Base-by-base conservation (phyloP, 2,113 vertebrate genomes). In the Scartelaos histophorus region DNA sequence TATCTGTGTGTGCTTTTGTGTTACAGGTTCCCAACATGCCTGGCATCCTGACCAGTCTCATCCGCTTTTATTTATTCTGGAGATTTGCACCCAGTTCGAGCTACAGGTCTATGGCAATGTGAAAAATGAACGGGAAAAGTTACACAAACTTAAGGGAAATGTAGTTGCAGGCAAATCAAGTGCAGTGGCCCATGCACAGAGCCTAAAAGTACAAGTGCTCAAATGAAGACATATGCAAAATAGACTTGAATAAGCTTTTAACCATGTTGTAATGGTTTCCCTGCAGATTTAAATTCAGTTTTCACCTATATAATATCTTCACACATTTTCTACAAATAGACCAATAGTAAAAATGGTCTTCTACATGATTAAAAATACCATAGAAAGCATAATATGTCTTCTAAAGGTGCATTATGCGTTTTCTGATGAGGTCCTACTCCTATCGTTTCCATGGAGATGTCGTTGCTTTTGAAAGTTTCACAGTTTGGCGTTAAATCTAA, bases 61-160 rank as follows among this genome's bases (percentile, higher is more conserved):
- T 97, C 70, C 87, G 96, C 24, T 94, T 99, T 76, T 95, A 94
- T 91, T 92, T 99, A 47, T 99, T 99, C 88, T 92, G 93, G 94
- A 85, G 61, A 25, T 98, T 94, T 69, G 69, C 89, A 0, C 67
- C 71, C 0, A 76, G 78, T 60, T 86, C 85, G 47, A 87, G 90
- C 9, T 94, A 94, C 69, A 93, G 89, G 45, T 67, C 90, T 16
- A 49, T 96, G 69, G 91, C 86, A 0, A 82, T 93, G 84, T 97
- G 91, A 96, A 38, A n/a, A 60, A 58, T 3, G 3, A 7, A 1
- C 47, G 1, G 22, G 34, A 17, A 25, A 22, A 15, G 56, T 24
- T 13, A 21, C 15, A 35, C 47, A 71, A 67, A 69, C 2, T 19
- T n/a, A 2, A 10, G 53, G 0, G 5, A n/a, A 70, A 71, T 16